Conservation (phyloP, 2,113 vertebrate species). For the Fulmarus glacialis region DNA sequence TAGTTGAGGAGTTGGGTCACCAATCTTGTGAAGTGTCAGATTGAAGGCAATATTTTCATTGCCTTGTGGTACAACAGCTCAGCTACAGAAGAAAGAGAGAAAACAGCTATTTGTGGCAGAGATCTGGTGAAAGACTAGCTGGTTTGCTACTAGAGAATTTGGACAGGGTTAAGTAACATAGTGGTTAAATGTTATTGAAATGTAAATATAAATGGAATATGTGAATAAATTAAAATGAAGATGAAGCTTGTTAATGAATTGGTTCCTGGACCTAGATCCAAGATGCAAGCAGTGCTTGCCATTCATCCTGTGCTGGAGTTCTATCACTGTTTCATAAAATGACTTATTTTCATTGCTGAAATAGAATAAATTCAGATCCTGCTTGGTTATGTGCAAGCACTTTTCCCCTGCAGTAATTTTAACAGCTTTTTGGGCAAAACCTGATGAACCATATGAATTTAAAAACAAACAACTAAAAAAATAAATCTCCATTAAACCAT, state of each 20-base stretch:
- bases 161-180: not conserved
- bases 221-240: not conserved
- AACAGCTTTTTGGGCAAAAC: not conserved
- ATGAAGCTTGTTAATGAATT: not conserved
- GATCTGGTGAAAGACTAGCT: not conserved
- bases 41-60: not conserved
- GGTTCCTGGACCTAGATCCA: not conserved
- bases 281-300: not conserved
- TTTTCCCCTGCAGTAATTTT: not conserved
- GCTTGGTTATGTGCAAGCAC: not conserved
- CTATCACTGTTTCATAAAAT: not conserved
- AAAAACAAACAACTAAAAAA: not conserved
- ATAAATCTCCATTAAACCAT: not conserved
- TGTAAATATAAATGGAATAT: not conserved
- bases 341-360: not conserved
- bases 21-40: not conserved
- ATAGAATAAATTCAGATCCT: not conserved
- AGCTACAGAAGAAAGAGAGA: not conserved
- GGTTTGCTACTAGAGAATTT: not conserved
- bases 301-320: not conserved
- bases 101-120: not conserved
- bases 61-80: not conserved
- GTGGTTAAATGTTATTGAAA: not conserved
- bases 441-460: not conserved
- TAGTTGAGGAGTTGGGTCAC: not conserved